Base-by-base conservation (phyloP, 2,888 invertebrate genomes). In the Apocheima hispidaria region DNA sequence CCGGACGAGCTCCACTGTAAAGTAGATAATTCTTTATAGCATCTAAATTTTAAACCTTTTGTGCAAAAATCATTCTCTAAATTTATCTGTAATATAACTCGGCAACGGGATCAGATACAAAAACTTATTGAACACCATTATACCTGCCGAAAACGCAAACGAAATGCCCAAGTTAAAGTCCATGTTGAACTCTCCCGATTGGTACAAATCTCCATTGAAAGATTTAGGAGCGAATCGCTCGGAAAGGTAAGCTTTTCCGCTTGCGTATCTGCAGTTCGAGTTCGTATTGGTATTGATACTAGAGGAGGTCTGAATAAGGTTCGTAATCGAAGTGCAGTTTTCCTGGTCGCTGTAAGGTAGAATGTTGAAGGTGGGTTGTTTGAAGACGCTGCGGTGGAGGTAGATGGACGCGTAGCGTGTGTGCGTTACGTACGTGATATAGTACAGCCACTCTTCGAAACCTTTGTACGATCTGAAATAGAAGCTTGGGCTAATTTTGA, bases 71-170 rank as follows among this genome's bases (percentile, higher is more conserved):
- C 64, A 91, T 78, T 97, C 96, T 78, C 97, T 94, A 89, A 98
- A 98, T 88, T 98, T 98, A 65, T 96, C 96, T 77, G 97, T 96
- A 12, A 98, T 94, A 79, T 96, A 97, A 30, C 96, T 95, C 0
- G 98, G 98, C 72, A 98, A 86, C 0, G 98, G 98, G 72, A 98
- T 94, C 43, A 98, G 88, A 86, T 98, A 98, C 53, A 98, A 88
- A 63, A 98, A 94, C 82, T 97, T 95, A 82, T 98, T 98, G 4
- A 98, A 93, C 46, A 97, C 93, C 66, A 96, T 95, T 71, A 97
- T 94, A 0, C 97, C 97, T 0, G 96, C 88, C 0, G 97, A 95
- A 77, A 98, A 98, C 0, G 96, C 97, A 66, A 97, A 95, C 0
- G 96, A 95, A 23, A 97, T 94, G 0, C 96, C 95, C 56, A 98